phyloP scores from a whole-genome alignment of 2,797 vertebrate species.

The Xiphophorus birchmanni region DNA sequence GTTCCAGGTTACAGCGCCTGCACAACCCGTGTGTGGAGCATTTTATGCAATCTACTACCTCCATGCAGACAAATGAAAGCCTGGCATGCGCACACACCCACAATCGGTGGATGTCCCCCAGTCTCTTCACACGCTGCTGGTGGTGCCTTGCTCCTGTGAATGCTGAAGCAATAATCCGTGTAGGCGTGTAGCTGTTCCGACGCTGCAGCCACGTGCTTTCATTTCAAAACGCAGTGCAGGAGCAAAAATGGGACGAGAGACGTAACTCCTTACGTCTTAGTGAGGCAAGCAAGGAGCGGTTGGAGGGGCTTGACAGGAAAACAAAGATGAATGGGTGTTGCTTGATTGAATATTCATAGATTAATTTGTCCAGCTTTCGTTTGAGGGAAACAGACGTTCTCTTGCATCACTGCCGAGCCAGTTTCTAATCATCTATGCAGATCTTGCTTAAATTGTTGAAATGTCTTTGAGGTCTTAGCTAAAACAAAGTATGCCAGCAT shows the following conservation, averaged over 20 bases:
- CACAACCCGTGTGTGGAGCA: slow-evolving; percentile 32
- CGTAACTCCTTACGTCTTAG: too few relatives aligned
- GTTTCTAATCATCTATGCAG: neutral
- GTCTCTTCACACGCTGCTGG: slow-evolving; percentile 51
- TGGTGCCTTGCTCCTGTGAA: slow-evolving; percentile 46
- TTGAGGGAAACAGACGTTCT: slow-evolving; percentile 2
- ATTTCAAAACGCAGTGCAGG: slow-evolving; percentile 25
- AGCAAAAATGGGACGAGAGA: neutral
- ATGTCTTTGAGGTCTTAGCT: neutral
- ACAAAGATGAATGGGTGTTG: neutral
- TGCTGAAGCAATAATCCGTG: slow-evolving; percentile 17
- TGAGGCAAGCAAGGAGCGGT: neutral
- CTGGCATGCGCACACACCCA: slow-evolving; percentile 37
- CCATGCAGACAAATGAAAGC: slow-evolving; percentile 39
- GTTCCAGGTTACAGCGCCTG: slow-evolving; percentile 25
- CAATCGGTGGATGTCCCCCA: neutral
- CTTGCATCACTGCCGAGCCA: neutral
- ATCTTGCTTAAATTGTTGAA: neutral
- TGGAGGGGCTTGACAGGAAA: slow-evolving; percentile 1
- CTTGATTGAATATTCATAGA: neutral
- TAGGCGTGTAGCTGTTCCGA: neutral
- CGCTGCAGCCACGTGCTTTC: slow-evolving; percentile 35
- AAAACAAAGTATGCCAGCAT: neutral
- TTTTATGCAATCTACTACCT: slow-evolving; percentile 42
- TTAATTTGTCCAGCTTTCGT: neutral